A percentile compares a stretch with the other conserved stretches of the same genome.
Evolutionary conservation across 2,888 invertebrate species (phyloP).

Genomic region (Idaea dimidiata): DNA sequence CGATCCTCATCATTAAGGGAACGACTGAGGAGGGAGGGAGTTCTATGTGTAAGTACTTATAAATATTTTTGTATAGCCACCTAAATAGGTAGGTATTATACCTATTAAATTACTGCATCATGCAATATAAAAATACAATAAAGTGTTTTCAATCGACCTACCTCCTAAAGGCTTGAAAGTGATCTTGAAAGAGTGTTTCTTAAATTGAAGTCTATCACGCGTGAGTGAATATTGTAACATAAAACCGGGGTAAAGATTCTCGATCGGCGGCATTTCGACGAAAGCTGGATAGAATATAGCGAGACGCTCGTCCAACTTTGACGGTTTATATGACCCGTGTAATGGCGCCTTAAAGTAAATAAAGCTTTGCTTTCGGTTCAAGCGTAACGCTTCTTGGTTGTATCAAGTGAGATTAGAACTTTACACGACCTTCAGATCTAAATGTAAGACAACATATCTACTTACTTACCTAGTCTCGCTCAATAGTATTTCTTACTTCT

Average conservation of each 20-base stretch:
- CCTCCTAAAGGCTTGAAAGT: constrained; percentile 7
- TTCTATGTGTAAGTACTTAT: too few relatives aligned
- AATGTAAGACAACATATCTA: constrained; percentile 6
- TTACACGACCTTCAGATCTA: constrained; percentile 29
- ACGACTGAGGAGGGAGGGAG: too few relatives aligned
- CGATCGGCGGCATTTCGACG: constrained; percentile 50
- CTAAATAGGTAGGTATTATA: too few relatives aligned
- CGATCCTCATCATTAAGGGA: too few relatives aligned
- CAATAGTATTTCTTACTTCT: constrained; percentile 30
- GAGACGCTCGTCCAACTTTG: constrained; percentile 65
- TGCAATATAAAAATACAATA: not conserved
- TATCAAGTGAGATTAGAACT: constrained; percentile 63
- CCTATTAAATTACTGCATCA: too few relatives aligned
- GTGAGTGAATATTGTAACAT: constrained; percentile 43
- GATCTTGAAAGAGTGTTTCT: constrained; percentile 12
- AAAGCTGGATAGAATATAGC: constrained; percentile 35
- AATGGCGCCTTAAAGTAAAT: constrained; percentile 78
- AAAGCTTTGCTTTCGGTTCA: constrained; percentile 74
- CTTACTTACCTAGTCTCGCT: constrained; percentile 14
- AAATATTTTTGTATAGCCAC: too few relatives aligned
- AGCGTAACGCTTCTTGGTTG: constrained; percentile 61
- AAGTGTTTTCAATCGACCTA: not conserved
- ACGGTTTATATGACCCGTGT: constrained; percentile 80
- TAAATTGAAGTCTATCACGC: constrained; percentile 29
- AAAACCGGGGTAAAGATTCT: constrained; percentile 52